Base-by-base conservation (phyloP, 2,797 vertebrate species). In the Pristis pectinata region DNA sequence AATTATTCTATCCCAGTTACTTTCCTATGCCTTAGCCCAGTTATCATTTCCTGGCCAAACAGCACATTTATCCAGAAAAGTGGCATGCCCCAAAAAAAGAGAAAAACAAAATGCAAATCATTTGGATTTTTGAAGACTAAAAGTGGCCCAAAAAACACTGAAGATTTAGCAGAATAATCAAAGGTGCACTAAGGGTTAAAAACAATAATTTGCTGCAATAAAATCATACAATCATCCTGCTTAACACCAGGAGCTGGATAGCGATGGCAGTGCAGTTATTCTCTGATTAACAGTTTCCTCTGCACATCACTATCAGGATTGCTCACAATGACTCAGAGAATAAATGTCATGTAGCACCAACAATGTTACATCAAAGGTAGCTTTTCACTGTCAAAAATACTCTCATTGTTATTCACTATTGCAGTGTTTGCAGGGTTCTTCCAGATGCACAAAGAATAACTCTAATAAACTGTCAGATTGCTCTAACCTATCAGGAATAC, bases 371-470 rank as follows among this genome's bases (percentile, higher is more conserved):
- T 91, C 87, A 67, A 64, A 67, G 19, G 61, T 67, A 67, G 87
- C 87, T 91, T 64, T 91, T 67, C 87, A 41, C 37, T 91, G 59
- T 91, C 87, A 67, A 91, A 64, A 64, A 41, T 17, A 10, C n/a
- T n/a, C n/a, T 67, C 87, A 91, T 67, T 67, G 61, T 22, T 67
- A 67, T 91, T 91, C 87, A 67, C 34, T 64, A 8, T 17, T 27
- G n/a, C n/a, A 67, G 15, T 67, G 59, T 67, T 37, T 24, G 2
- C n/a, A 41, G 19, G 19, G 2, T 61, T 37, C 10, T 91, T 91
- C 64, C n/a, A 41, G 17, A 91, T 61, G n/a, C 6, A 4, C 87
- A 91, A 67, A 91, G 87, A 91, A 91, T 91, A 67, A 91, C 91
- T 64, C 87, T 91, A 91, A 91, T 15, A 19, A 64, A 27, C 87